Conservation (phyloP, 2,888 invertebrate genomes). For the Eudasyphora cyanicolor region DNA sequence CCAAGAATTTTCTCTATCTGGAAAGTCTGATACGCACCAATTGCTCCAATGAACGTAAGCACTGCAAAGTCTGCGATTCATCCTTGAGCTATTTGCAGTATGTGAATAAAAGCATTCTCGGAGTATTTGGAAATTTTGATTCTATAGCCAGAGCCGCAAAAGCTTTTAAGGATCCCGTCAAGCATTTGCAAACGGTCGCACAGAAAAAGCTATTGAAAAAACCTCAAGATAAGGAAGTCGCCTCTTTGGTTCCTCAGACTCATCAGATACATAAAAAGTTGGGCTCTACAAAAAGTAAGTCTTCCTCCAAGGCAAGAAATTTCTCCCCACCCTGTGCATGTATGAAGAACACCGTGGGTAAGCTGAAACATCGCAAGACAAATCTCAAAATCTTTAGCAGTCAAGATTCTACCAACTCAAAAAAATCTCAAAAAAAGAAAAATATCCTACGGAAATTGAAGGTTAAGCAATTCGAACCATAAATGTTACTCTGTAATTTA, state of each 20-base stretch:
- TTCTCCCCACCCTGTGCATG: neutral
- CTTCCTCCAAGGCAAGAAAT: neutral
- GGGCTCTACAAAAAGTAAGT: neutral
- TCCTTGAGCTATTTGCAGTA: constrained; percentile 73
- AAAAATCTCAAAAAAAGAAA: neutral
- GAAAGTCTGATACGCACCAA: constrained; percentile 74
- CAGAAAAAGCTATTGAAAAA: neutral
- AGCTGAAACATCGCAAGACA: neutral
- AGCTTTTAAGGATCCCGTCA: constrained; percentile 58
- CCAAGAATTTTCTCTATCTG: constrained; percentile 75
- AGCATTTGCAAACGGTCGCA: neutral
- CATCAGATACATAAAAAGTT: neutral
- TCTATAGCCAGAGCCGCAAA: constrained; percentile 70
- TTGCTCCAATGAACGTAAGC: constrained; percentile 54
- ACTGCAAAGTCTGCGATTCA: constrained; percentile 72
- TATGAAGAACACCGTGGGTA: neutral
- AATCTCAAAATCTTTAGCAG: neutral
- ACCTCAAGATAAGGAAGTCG: neutral
- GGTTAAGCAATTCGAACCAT: neutral
- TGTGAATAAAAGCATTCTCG: constrained; percentile 74
- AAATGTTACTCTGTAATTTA: too few species aligned
- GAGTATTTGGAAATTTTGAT: constrained; percentile 73
- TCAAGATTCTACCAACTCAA: neutral
- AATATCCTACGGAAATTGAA: neutral
- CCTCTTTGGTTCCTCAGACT: neutral